A percentile compares a stretch with the other conserved stretches of the same genome.
phyloP scores from a whole-genome alignment of 1,140 invertebrate genomes.

The Melipona quadrifasciata region DNA sequence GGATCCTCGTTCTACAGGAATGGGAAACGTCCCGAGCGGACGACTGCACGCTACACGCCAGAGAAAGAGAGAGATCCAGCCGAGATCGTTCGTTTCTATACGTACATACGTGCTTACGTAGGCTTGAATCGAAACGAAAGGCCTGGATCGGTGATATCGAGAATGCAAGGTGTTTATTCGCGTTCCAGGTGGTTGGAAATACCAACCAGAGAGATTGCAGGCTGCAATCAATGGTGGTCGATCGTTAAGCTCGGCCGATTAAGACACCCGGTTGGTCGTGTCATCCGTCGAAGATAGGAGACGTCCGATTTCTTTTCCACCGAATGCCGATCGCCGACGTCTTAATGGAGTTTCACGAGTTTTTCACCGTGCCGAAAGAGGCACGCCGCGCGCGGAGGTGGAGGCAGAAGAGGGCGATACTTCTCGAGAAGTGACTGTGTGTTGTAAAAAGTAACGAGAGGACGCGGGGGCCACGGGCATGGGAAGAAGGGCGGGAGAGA shows the following conservation, averaged over 20 bases:
- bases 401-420: neutral
- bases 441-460: constrained; percentile 35
- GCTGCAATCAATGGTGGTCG: neutral
- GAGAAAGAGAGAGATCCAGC: neutral
- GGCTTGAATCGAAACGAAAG: neutral
- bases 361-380: neutral
- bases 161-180: neutral
- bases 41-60: neutral
- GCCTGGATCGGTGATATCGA: neutral
- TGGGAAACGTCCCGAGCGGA: constrained; percentile 1
- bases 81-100: neutral
- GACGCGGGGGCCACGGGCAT: neutral
- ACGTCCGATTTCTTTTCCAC: neutral
- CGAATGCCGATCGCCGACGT: neutral
- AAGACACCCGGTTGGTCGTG: constrained; percentile 9
- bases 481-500: constrained; percentile 4
- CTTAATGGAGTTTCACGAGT: constrained; percentile 20
- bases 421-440: constrained; percentile 5
- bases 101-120: neutral
- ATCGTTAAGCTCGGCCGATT: constrained; percentile 17
- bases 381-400: neutral
- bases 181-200: neutral
- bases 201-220: neutral
- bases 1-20: neutral
- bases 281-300: constrained; percentile 11